These are phyloP conservation scores for Pelecanus crispus DNA, from an alignment of 2,113 vertebrate species.

Conservation along the genomic window DNA sequence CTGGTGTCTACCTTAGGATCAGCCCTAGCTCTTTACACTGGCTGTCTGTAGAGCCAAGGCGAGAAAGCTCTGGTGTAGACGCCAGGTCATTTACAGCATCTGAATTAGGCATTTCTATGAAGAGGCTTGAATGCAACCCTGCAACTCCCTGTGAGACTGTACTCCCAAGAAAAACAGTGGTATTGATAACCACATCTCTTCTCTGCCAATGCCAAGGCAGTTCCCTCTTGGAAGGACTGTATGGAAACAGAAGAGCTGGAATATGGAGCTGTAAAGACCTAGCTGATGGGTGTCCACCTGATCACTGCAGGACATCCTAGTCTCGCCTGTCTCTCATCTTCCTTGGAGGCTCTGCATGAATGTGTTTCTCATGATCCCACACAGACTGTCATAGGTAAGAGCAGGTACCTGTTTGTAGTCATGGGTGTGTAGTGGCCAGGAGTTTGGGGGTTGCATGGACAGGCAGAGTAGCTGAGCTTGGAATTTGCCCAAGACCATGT, in stretches of 20 bases:
- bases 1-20: background rate
- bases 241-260: background rate
- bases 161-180: background rate
- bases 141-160: background rate
- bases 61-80: background rate
- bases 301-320: background rate
- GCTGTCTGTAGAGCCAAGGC: background rate
- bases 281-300: background rate
- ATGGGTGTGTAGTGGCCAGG: too few relatives aligned
- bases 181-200: background rate
- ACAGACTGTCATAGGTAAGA: background rate
- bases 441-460: background rate
- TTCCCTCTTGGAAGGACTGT: background rate
- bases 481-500: background rate
- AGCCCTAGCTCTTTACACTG: background rate
- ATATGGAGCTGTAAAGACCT: background rate
- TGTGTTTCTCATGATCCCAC: background rate
- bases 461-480: background rate
- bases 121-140: background rate
- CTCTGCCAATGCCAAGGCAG: background rate
- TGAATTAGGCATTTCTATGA: background rate
- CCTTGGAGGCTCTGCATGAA: background rate
- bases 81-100: too few relatives aligned
- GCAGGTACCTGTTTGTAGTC: background rate
- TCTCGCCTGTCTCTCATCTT: background rate